Percentiles rank a stretch among this genome's conserved stretches.
phyloP scores from a whole-genome alignment of 2,113 vertebrate genomes.

The Corythornis madagascariensis region DNA sequence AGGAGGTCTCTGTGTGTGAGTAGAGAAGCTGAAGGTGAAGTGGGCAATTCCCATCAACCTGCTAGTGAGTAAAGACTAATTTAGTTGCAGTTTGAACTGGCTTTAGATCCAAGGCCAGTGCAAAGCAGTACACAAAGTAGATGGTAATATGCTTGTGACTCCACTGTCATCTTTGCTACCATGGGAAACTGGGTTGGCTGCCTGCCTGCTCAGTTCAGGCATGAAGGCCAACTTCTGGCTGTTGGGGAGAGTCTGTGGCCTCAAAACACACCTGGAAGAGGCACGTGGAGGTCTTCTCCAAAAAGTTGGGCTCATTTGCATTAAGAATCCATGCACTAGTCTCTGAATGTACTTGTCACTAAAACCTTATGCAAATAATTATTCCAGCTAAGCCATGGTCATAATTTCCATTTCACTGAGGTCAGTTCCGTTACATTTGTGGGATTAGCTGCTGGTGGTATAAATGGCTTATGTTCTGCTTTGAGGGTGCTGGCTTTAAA shows the following conservation, averaged over 20 bases:
- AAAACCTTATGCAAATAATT: conserved; percentile 58
- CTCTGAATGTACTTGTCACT: background rate
- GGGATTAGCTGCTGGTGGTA: conserved; percentile 25
- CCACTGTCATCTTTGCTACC: background rate
- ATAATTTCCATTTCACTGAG: conserved; percentile 54
- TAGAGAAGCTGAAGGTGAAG: background rate
- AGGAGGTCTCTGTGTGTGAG: background rate
- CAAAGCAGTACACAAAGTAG: background rate
- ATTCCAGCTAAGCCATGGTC: background rate
- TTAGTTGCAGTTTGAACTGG: background rate
- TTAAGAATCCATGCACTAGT: background rate
- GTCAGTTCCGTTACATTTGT: conserved; percentile 22
- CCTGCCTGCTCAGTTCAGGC: background rate
- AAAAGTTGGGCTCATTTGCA: background rate
- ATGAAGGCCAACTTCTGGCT: background rate
- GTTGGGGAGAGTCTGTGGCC: background rate
- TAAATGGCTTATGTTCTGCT: conserved; percentile 32
- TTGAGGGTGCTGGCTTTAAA: conserved; percentile 44
- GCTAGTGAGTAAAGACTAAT: background rate
- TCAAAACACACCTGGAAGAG: background rate
- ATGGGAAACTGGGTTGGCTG: background rate
- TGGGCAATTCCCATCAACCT: background rate
- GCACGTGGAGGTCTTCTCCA: background rate
- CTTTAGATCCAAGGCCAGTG: background rate
- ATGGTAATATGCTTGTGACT: background rate